phyloP scores from a whole-genome alignment of 2,113 vertebrate genomes.

The Pseudorectes ferrugineus region DNA sequence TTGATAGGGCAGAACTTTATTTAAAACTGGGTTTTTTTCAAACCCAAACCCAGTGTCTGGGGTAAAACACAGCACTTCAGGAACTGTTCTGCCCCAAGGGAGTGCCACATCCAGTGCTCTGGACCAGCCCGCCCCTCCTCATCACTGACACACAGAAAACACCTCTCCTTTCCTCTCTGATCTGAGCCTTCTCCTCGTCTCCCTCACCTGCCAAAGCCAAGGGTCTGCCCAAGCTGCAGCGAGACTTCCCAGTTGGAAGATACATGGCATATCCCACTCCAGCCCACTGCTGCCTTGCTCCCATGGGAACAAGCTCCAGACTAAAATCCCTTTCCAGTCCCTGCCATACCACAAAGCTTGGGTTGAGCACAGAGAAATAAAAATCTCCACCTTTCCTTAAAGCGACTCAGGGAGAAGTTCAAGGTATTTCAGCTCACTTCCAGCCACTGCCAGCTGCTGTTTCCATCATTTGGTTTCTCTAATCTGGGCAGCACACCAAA shows the following conservation, averaged over 20 bases:
- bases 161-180: background rate
- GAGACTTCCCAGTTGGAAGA: background rate
- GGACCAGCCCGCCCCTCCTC: background rate
- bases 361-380: background rate
- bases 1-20: background rate
- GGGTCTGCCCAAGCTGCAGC: background rate
- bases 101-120: background rate
- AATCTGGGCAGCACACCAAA: conserved; percentile 41
- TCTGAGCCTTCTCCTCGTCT: background rate
- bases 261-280: rapidly evolving
- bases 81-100: background rate
- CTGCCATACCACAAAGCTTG: background rate
- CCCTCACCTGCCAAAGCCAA: background rate
- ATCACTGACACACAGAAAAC: background rate
- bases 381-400: background rate
- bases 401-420: background rate
- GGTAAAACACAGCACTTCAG: background rate
- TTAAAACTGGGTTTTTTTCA: background rate
- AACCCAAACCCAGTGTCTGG: background rate
- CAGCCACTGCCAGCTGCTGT: conserved; percentile 1
- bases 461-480: conserved; percentile 18
- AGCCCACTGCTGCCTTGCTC: background rate
- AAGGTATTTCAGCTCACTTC: conserved; percentile 7
- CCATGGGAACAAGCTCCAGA: background rate
- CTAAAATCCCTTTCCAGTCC: background rate